phyloP scores from a whole-genome alignment of 1,140 invertebrate species.

The Lordiphosa stackelbergi region DNA sequence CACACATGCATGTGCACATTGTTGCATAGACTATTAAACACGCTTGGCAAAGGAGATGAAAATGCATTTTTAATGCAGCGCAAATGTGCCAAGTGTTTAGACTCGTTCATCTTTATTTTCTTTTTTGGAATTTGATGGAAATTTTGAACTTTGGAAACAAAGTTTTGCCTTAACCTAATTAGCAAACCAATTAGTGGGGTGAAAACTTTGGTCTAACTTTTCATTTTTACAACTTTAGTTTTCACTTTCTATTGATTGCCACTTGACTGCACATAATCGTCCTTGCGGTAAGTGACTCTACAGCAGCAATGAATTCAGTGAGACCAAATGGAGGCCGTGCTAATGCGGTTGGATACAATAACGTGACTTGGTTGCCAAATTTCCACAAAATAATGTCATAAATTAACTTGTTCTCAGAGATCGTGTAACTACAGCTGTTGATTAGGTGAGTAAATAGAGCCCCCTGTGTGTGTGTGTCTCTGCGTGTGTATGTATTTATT shows the following conservation, averaged over 20 bases:
- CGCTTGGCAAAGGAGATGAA: slow-evolving; percentile 38
- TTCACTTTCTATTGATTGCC: slow-evolving; percentile 28
- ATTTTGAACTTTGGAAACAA: slow-evolving; percentile 6
- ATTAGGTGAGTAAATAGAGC: slow-evolving; percentile 24
- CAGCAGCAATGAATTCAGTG: slow-evolving; percentile 42
- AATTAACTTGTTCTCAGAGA: slow-evolving; percentile 25
- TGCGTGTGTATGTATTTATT: slow-evolving; percentile 15
- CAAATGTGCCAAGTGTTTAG: slow-evolving; percentile 62
- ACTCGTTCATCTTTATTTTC: slow-evolving; percentile 17
- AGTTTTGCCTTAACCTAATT: slow-evolving; percentile 33
- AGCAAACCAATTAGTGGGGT: slow-evolving; percentile 30
- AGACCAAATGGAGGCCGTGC: slow-evolving; percentile 1
- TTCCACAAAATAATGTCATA: slow-evolving; percentile 29
- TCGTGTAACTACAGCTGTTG: slow-evolving; percentile 23
- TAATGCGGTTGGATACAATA: slow-evolving; percentile 33
- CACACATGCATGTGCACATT: slow-evolving; percentile 36
- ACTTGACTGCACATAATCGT: slow-evolving; percentile 23
- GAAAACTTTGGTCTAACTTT: slow-evolving; percentile 24
- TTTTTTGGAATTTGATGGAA: slow-evolving; percentile 25
- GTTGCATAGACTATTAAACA: slow-evolving; percentile 66
- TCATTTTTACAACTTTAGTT: slow-evolving; percentile 23
- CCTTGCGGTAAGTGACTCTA: slow-evolving; percentile 22
- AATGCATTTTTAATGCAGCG: slow-evolving; percentile 72
- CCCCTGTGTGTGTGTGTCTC: slow-evolving; percentile 1
- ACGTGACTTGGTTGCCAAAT: slow-evolving; percentile 50